These are phyloP conservation scores for Neofelis nebulosa DNA, from an alignment of 2,113 vertebrate species.

Conservation along the genomic window DNA sequence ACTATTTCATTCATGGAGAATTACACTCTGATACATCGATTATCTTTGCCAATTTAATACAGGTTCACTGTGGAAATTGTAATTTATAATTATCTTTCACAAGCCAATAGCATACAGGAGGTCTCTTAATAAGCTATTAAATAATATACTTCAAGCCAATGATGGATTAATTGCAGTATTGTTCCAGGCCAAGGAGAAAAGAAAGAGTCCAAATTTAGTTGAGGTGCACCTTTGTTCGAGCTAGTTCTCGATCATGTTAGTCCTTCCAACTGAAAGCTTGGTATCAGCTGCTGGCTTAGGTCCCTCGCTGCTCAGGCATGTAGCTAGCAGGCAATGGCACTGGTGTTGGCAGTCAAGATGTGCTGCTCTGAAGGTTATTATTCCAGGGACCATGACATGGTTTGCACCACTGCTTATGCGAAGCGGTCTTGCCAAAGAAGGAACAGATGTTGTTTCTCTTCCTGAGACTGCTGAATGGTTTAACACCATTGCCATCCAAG, in stretches of 20 bases:
- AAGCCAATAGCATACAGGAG: neutral
- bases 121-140: neutral
- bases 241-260: neutral
- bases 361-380: neutral
- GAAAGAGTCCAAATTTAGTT: neutral
- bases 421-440: neutral
- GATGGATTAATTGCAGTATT: neutral
- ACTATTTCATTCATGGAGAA: neutral
- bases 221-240: neutral
- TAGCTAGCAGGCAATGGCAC: neutral
- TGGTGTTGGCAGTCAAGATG: neutral
- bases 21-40: neutral
- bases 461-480: neutral
- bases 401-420: neutral
- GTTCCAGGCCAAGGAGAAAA: neutral
- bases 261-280: neutral
- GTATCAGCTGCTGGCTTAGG: neutral
- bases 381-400: neutral
- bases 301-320: neutral
- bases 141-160: neutral
- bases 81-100: neutral
- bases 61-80: neutral
- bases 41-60: neutral
- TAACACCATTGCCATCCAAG: neutral
- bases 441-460: neutral